Percentiles rank a stretch among this genome's conserved stretches.
phyloP scores from a whole-genome alignment of 1,140 invertebrate species.

The Atta colombica region DNA sequence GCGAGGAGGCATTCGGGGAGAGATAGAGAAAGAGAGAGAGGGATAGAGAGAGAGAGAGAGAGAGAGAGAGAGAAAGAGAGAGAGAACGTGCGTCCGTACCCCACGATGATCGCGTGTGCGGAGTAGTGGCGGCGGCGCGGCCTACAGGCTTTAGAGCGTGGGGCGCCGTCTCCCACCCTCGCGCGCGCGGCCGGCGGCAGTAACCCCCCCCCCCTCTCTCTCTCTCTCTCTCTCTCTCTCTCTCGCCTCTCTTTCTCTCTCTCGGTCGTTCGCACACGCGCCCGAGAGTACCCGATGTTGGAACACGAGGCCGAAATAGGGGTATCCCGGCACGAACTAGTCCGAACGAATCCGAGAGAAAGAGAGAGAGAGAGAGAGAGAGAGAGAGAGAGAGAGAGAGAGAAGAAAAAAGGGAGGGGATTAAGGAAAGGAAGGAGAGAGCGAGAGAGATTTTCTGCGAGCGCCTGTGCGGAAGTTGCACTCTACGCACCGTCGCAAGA shows the following conservation, averaged over 20 bases:
- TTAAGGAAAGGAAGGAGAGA: background rate
- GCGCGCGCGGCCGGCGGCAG: conserved; percentile 22
- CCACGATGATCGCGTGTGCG: conserved; percentile 69
- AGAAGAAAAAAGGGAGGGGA: background rate
- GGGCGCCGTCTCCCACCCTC: conserved; percentile 44
- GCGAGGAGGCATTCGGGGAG: conserved; percentile 60
- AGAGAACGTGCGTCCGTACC: conserved; percentile 27
- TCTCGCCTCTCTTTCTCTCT: conserved; percentile 41
- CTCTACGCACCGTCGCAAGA: conserved; percentile 45
- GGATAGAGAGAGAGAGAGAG: background rate
- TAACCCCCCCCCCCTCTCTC: conserved; percentile 23
- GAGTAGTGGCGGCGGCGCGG: conserved; percentile 19
- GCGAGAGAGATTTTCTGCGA: background rate
- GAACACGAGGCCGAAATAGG: conserved; percentile 39
- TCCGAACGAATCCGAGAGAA: background rate
- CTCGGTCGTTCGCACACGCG: conserved; percentile 51
- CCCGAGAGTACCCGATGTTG: conserved; percentile 45
- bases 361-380: background rate
- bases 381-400: background rate
- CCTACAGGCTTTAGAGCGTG: conserved; percentile 29
- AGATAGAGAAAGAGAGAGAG: background rate
- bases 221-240: conserved; percentile 38
- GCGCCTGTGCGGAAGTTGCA: conserved; percentile 52
- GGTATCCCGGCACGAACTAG: conserved; percentile 33
- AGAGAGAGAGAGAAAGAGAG: background rate